Evolutionary conservation across 2,797 vertebrate genomes (phyloP).

Genomic region (Phylloscopus collybita): DNA sequence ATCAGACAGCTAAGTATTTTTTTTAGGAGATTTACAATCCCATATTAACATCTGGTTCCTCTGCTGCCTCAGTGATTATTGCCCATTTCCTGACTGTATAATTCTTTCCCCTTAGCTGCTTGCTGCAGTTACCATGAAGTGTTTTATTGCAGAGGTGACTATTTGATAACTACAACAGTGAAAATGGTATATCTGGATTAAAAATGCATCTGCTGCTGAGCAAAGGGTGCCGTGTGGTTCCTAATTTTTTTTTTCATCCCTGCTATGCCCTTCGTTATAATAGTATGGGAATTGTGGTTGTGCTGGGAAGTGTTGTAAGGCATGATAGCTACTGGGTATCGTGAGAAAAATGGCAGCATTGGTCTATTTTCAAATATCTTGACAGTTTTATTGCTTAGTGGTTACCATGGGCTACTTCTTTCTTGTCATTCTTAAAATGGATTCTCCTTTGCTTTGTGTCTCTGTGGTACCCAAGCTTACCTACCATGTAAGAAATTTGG

Average conservation of each 20-base stretch:
- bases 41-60: background rate
- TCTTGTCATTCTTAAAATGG: background rate
- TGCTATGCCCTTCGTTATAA: background rate
- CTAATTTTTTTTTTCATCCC: background rate
- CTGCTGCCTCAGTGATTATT: background rate
- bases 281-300: background rate
- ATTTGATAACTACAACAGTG: background rate
- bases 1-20: background rate
- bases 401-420: background rate
- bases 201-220: background rate
- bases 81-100: background rate
- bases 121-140: background rate
- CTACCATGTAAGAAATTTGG: background rate
- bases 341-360: background rate
- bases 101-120: background rate
- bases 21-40: background rate
- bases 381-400: background rate
- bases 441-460: background rate
- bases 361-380: background rate
- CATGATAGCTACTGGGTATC: background rate
- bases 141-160: slow-evolving; percentile 8
- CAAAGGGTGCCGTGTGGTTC: background rate
- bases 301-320: background rate
- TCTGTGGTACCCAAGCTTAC: rapidly evolving
- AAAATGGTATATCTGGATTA: background rate